Evolutionary conservation across 2,888 invertebrate species (phyloP).

Genomic region (Volucella bombylans): DNA sequence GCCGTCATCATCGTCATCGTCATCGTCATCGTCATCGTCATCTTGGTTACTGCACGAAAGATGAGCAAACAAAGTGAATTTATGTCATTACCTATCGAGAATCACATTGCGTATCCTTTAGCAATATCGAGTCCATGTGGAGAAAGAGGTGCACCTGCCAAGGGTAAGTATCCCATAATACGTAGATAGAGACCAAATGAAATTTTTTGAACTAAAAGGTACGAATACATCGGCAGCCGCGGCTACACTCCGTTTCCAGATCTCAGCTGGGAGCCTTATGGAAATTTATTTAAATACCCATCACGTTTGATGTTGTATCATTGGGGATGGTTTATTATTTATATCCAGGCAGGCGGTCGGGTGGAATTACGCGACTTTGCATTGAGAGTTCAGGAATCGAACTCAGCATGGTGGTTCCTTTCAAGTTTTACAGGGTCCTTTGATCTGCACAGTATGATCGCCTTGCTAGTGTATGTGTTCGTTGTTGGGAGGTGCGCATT

Average conservation of each 20-base stretch:
- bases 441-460: slow-evolving; percentile 64
- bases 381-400: slow-evolving; percentile 62
- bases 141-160: neutral
- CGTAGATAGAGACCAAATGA: slow-evolving; percentile 21
- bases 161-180: neutral
- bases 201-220: slow-evolving; percentile 48
- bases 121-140: slow-evolving; percentile 35
- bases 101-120: slow-evolving; percentile 50
- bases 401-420: slow-evolving; percentile 69
- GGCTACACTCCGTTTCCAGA: slow-evolving; percentile 54
- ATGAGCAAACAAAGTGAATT: slow-evolving; percentile 70
- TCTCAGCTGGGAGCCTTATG: slow-evolving; percentile 73
- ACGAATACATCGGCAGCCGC: slow-evolving; percentile 42
- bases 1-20: slow-evolving; percentile 58
- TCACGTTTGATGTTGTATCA: slow-evolving; percentile 73
- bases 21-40: slow-evolving; percentile 59
- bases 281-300: slow-evolving; percentile 74
- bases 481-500: slow-evolving; percentile 73
- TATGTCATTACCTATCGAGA: slow-evolving; percentile 69
- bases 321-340: slow-evolving; percentile 72
- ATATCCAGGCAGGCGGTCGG: slow-evolving; percentile 66
- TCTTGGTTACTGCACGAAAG: slow-evolving; percentile 28
- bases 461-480: slow-evolving; percentile 13
- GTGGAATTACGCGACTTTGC: slow-evolving; percentile 49
- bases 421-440: slow-evolving; percentile 71